A percentile compares a stretch with the other conserved stretches of the same genome.
These are phyloP conservation scores for Mesochorus sp. DNA, from an alignment of 2,888 invertebrate genomes.

Conservation along the genomic window DNA sequence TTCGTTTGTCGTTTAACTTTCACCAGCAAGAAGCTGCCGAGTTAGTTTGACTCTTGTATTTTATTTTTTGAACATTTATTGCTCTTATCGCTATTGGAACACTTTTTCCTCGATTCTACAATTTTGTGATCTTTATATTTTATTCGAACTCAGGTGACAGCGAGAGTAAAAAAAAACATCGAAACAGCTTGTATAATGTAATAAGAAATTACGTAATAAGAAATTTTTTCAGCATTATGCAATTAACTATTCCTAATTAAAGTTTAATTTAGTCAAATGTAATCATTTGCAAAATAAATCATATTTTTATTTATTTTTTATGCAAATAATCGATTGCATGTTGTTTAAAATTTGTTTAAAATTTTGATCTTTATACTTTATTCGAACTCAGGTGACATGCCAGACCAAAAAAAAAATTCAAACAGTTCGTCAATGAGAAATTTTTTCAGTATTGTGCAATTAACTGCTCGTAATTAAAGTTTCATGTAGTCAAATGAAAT, in stretches of 20 bases:
- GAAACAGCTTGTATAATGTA: not conserved
- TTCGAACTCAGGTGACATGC: not conserved
- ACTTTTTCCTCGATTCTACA: not conserved
- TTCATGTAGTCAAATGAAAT: not conserved
- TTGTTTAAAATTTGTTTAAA: too few species aligned
- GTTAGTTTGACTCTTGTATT: slow-evolving; percentile 24
- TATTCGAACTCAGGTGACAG: not conserved
- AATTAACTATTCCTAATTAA: not conserved
- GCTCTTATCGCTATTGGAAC: slow-evolving; percentile 2
- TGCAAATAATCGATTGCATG: not conserved
- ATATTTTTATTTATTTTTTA: too few species aligned
- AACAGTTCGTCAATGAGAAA: not conserved
- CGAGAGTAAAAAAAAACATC: not conserved
- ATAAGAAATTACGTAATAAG: not conserved
- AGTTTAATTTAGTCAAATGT: not conserved
- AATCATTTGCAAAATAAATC: too few species aligned
- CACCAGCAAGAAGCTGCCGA: slow-evolving; percentile 30
- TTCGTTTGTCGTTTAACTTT: slow-evolving; percentile 42
- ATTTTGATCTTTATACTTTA: not conserved
- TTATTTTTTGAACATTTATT: not conserved
- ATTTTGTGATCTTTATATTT: not conserved
- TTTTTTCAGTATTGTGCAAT: not conserved
- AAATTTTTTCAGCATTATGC: not conserved
- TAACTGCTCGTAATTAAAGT: not conserved
- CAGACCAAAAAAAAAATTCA: not conserved